These are phyloP conservation scores for Diabrotica balteata DNA, from an alignment of 2,888 invertebrate genomes.

Conservation along the genomic window DNA sequence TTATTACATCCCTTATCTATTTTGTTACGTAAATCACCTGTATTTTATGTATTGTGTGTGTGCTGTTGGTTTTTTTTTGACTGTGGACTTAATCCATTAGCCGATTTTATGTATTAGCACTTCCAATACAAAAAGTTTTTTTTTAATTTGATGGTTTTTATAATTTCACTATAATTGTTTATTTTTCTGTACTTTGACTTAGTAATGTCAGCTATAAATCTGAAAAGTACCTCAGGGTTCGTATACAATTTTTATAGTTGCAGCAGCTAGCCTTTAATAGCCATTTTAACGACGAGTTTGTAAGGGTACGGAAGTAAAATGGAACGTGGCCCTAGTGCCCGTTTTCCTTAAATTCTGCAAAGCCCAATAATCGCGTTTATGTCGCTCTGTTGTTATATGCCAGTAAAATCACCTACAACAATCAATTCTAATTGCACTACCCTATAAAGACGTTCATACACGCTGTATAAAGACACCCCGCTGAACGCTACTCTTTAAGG, in stretches of 20 bases:
- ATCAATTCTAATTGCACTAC: constrained; percentile 60
- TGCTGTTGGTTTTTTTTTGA: too few relatives aligned
- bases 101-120: too few relatives aligned
- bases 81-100: too few relatives aligned
- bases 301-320: constrained; percentile 16
- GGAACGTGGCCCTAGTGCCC: constrained; percentile 34
- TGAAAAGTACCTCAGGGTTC: not conserved
- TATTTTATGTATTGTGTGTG: too few relatives aligned
- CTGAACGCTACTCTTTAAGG: constrained; percentile 55
- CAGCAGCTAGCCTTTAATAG: too few relatives aligned
- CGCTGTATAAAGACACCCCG: constrained; percentile 54
- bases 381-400: constrained; percentile 55
- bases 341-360: constrained; percentile 51
- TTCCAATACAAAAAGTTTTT: too few relatives aligned
- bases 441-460: constrained; percentile 56
- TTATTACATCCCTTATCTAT: too few relatives aligned
- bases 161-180: too few relatives aligned
- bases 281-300: not conserved
- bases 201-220: not conserved
- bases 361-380: constrained; percentile 57
- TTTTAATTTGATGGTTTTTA: too few relatives aligned
- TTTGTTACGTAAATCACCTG: too few relatives aligned
- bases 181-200: too few relatives aligned
- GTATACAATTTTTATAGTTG: not conserved
- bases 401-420: constrained; percentile 60